These are phyloP conservation scores for Adelognathus sp. DNA, from an alignment of 2,888 invertebrate genomes.

Conservation along the genomic window DNA sequence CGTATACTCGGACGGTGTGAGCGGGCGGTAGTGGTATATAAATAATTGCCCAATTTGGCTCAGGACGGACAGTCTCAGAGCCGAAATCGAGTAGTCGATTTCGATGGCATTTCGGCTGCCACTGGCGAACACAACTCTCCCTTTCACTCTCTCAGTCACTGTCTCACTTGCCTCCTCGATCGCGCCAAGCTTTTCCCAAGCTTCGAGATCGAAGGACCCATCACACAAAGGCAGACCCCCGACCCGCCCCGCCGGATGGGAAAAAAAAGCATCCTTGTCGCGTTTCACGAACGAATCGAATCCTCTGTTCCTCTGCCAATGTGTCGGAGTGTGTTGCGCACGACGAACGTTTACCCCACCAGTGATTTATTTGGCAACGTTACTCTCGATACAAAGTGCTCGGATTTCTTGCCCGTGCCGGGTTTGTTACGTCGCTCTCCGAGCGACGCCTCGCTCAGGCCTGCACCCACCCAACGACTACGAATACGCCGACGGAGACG, in stretches of 20 bases:
- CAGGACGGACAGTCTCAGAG: conserved; percentile 65
- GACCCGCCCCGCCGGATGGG: conserved; percentile 51
- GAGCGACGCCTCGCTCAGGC: conserved; percentile 21
- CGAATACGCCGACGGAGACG: too few species aligned
- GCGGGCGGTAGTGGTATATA: conserved; percentile 63
- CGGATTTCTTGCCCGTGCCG: conserved; percentile 60
- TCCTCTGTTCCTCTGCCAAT: conserved; percentile 38
- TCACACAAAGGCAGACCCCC: conserved; percentile 15
- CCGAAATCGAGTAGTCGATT: conserved; percentile 50
- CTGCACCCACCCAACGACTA: conserved; percentile 9
- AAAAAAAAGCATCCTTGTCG: conserved; percentile 63
- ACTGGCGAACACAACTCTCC: background rate
- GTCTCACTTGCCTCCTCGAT: conserved; percentile 21
- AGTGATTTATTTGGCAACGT: conserved; percentile 66
- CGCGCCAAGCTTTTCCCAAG: conserved; percentile 24
- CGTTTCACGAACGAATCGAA: conserved; percentile 64
- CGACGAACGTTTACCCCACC: conserved; percentile 61
- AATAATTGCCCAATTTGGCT: conserved; percentile 73
- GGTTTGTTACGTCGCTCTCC: conserved; percentile 47
- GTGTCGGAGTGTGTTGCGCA: conserved; percentile 43
- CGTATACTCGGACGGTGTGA: conserved; percentile 8
- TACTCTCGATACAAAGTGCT: conserved; percentile 65
- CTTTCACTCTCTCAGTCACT: conserved; percentile 19
- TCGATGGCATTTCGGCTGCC: conserved; percentile 26
- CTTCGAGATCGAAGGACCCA: conserved; percentile 51